These are phyloP conservation scores for Eudasyphora cyanicolor DNA, from an alignment of 2,888 invertebrate genomes.

Conservation along the genomic window DNA sequence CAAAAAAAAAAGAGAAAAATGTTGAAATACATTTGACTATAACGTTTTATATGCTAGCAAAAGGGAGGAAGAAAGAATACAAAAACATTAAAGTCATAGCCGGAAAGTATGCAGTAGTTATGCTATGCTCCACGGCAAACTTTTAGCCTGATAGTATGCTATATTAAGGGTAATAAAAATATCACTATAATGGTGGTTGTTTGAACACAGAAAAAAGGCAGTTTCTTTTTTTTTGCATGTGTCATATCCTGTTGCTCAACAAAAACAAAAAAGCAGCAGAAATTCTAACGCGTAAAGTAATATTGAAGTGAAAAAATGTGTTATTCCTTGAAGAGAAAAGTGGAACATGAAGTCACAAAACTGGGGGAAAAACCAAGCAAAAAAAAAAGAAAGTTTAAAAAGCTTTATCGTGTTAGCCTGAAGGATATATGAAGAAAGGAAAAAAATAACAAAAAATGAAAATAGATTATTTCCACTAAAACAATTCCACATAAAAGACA, in stretches of 20 bases:
- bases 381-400: background rate
- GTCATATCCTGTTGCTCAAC: conserved; percentile 26
- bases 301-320: conserved; percentile 21
- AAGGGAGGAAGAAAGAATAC: background rate
- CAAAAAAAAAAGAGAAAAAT: background rate
- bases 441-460: background rate
- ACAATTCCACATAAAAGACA: background rate
- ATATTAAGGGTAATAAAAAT: conserved; percentile 37
- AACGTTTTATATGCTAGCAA: background rate
- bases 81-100: background rate
- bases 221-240: background rate
- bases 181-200: conserved; percentile 17
- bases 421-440: background rate
- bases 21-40: background rate
- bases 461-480: background rate
- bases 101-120: conserved; percentile 32
- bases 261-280: background rate
- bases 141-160: conserved; percentile 31
- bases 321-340: background rate
- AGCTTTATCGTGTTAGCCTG: conserved; percentile 7
- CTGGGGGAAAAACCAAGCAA: background rate
- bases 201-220: background rate
- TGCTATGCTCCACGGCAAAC: conserved; percentile 15
- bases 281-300: background rate
- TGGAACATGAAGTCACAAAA: background rate